A percentile compares a stretch with the other conserved stretches of the same genome.
Conservation (phyloP, 2,888 invertebrate genomes). For the Cabera pusaria region DNA sequence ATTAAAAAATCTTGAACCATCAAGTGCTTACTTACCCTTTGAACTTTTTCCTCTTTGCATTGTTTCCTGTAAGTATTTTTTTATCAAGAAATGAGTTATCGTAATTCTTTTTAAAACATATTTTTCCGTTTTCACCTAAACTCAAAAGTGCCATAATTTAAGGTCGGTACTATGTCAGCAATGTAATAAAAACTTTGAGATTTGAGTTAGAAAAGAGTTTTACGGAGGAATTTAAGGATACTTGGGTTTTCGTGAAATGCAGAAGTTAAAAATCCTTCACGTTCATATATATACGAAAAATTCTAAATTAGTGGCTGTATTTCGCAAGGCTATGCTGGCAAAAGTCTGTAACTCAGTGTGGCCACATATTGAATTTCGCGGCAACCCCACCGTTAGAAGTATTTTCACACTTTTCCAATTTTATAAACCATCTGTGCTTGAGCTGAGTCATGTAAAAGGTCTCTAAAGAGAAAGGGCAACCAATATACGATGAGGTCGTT, state of each 20-base stretch:
- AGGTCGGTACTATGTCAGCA: conserved; percentile 9
- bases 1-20: conserved; percentile 17
- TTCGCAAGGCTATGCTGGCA: not conserved
- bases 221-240: conserved; percentile 1
- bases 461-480: conserved; percentile 12
- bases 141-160: conserved; percentile 12
- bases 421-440: conserved; percentile 30
- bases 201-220: conserved; percentile 13
- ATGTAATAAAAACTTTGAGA: conserved; percentile 20
- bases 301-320: conserved; percentile 1
- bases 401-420: conserved; percentile 33
- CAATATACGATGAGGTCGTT: conserved; percentile 11
- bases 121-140: conserved; percentile 9
- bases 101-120: conserved; percentile 4
- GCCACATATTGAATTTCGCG: conserved; percentile 21
- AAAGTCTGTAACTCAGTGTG: conserved; percentile 9
- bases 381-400: conserved; percentile 10
- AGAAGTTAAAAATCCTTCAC: conserved; percentile 6
- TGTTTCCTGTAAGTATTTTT: conserved; percentile 8
- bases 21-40: conserved; percentile 10
- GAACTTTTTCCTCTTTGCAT: conserved; percentile 15
- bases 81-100: conserved; percentile 1
- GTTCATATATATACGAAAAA: conserved; percentile 1
- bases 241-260: conserved; percentile 4
- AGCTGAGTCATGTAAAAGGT: conserved; percentile 25